A percentile compares a stretch with the other conserved stretches of the same genome.
These are phyloP conservation scores for Drosophila kanapiae DNA, from an alignment of 1,140 invertebrate genomes.

Conservation along the genomic window DNA sequence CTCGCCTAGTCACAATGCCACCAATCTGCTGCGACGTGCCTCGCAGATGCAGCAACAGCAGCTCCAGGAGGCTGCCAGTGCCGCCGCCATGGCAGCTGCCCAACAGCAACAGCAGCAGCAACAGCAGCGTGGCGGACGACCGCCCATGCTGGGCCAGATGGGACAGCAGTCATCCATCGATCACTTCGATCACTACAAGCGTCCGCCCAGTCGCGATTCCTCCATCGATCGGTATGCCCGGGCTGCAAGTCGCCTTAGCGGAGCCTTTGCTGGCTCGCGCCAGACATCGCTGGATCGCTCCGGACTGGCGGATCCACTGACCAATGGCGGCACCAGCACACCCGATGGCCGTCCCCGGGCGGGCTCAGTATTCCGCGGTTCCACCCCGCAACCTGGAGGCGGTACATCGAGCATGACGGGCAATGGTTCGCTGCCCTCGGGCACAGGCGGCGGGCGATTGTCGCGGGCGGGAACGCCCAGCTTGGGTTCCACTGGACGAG, in stretches of 20 bases:
- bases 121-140: slow-evolving; percentile 86
- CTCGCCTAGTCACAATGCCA: slow-evolving; percentile 68
- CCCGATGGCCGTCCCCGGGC: slow-evolving; percentile 86
- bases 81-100: slow-evolving; percentile 61
- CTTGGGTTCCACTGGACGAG: slow-evolving; percentile 62
- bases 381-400: slow-evolving; percentile 78
- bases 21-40: slow-evolving; percentile 66
- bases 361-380: slow-evolving; percentile 78
- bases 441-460: slow-evolving; percentile 76
- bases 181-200: slow-evolving; percentile 96
- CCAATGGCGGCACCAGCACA: slow-evolving; percentile 85
- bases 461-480: slow-evolving; percentile 85
- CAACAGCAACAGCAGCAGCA: slow-evolving; percentile 72
- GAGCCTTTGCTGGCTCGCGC: slow-evolving; percentile 87
- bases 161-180: slow-evolving; percentile 88
- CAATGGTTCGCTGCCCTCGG: slow-evolving; percentile 86
- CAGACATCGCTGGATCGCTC: slow-evolving; percentile 91
- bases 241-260: slow-evolving; percentile 86
- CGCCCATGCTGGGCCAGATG: slow-evolving; percentile 86
- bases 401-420: slow-evolving; percentile 79
- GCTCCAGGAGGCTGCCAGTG: slow-evolving; percentile 57
- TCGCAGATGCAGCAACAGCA: slow-evolving; percentile 72
- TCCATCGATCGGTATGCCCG: slow-evolving; percentile 93
- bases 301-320: slow-evolving; percentile 69
- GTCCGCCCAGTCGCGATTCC: slow-evolving; percentile 94